Evolutionary conservation across 1,140 invertebrate species (phyloP), one percentile per base, ranked within the genome.

Genomic region (Solen grandis): DNA sequence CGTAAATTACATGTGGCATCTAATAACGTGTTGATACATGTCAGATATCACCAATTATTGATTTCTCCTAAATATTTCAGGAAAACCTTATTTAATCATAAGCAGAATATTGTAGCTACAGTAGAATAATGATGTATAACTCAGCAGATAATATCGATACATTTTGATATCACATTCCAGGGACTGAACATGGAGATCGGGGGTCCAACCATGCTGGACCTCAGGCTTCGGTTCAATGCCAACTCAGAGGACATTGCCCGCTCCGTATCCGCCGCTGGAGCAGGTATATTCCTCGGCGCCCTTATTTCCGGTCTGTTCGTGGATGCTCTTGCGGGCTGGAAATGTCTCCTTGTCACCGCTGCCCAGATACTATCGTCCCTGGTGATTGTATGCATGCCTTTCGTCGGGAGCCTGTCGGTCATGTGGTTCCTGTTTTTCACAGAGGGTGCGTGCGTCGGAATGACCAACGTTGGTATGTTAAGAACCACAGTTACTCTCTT

Each of bases 401-500:
- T 16, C 25, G 55, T 82, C 3, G 59, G 33, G 5, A 50, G 19
- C 19, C 22, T 75, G 3, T 29, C 60, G 0, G 52, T 33, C 5
- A 27, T 74, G 16, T 82, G 70, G 70, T 10, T 74, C 16, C 66
- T 83, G 50, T 73, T 83, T 52, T 83, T 83, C 33, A 10, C 33
- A 0, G 25, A 55, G 19, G 75, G 75, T 4, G 36, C 52, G 14
- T 38, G 66, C 10, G 69, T 57, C 13, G 73, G 73, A 4, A 52
- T 79, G 14, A 59, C 66, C 5, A 83, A 79, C 68, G 69, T 77
- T 16, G 59, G 81, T 83, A 57, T 70, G 68, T 41, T n/a, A n/a
- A n/a, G n/a, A n/a, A n/a, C n/a, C n/a, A n/a, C n/a, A n/a, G n/a
- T n/a, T n/a, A n/a, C n/a, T n/a, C n/a, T n/a, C n/a, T n/a, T n/a